These are phyloP conservation scores for Drosophila meridionalis DNA, from an alignment of 2,888 invertebrate genomes.

Conservation along the genomic window DNA sequence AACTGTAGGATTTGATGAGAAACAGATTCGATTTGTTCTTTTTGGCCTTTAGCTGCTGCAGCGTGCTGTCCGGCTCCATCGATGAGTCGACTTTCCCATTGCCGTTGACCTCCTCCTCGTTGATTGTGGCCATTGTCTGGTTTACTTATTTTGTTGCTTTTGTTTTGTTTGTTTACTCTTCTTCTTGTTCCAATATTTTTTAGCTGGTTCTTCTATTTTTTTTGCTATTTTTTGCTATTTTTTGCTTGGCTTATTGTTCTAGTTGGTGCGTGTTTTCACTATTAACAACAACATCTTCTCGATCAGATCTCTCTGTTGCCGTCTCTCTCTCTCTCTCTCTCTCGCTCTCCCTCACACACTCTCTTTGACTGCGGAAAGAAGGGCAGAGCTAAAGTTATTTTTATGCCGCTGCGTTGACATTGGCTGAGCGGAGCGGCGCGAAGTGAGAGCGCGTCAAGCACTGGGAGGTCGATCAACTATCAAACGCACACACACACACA, in stretches of 20 bases:
- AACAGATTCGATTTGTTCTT: slow-evolving; percentile 77
- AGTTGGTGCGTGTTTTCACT: slow-evolving; percentile 39
- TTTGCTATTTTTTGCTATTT: not conserved
- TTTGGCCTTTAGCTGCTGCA: slow-evolving; percentile 67
- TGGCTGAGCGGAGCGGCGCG: slow-evolving; percentile 11
- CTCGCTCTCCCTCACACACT: not conserved
- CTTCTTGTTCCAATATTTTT: slow-evolving; percentile 9
- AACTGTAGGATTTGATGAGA: slow-evolving; percentile 75
- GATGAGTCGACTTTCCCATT: slow-evolving; percentile 25
- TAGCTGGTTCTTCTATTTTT: not conserved
- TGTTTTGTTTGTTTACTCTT: not conserved
- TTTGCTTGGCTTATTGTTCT: slow-evolving; percentile 29
- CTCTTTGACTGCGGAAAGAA: slow-evolving; percentile 22
- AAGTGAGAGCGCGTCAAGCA: slow-evolving; percentile 17
- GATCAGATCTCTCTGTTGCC: slow-evolving; percentile 6
- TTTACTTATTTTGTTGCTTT: slow-evolving; percentile 1
- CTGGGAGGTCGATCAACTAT: slow-evolving; percentile 24
- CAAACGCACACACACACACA: slow-evolving; percentile 3
- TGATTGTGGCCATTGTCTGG: slow-evolving; percentile 39
- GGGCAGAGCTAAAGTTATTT: slow-evolving; percentile 33
- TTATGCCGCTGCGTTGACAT: slow-evolving; percentile 36
- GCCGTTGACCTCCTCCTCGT: slow-evolving; percentile 26
- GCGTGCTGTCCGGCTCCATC: slow-evolving; percentile 28
- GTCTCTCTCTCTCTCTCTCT: not conserved
- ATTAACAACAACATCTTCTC: slow-evolving; percentile 36